These are phyloP conservation scores for Zosterops pallidus DNA, from an alignment of 2,113 vertebrate species.

Conservation along the genomic window DNA sequence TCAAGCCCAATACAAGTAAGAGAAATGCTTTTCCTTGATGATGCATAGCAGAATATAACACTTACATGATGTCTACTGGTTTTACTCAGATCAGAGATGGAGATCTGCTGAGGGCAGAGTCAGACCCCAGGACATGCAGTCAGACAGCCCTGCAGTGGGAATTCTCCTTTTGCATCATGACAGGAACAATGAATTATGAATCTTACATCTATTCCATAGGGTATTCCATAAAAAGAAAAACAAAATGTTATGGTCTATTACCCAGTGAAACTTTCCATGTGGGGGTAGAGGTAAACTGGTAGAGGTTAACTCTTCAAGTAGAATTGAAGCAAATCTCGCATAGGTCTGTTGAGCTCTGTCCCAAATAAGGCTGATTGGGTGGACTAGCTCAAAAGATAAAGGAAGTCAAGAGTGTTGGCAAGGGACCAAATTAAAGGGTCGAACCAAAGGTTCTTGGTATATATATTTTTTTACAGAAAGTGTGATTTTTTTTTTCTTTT, in stretches of 20 bases:
- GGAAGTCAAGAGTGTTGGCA: background rate
- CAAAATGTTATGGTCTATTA: background rate
- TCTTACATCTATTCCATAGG: background rate
- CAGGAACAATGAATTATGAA: background rate
- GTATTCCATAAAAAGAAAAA: background rate
- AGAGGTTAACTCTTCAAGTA: background rate
- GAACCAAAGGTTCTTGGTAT: background rate
- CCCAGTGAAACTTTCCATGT: background rate
- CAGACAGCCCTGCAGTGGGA: background rate
- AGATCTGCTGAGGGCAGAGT: background rate
- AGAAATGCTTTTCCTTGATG: background rate
- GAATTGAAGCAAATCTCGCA: background rate
- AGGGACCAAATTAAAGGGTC: background rate
- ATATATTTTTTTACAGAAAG: background rate
- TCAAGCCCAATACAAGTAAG: background rate
- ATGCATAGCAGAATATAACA: background rate
- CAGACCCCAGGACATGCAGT: background rate
- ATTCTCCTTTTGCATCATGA: background rate
- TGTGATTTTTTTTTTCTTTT: rapidly evolving
- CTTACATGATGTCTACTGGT: background rate
- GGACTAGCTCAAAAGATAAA: background rate
- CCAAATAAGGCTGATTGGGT: background rate
- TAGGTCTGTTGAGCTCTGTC: background rate
- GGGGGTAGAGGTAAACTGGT: background rate
- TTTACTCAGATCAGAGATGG: background rate